phyloP scores from a whole-genome alignment of 2,888 invertebrate species.

The Andrena praecox region DNA sequence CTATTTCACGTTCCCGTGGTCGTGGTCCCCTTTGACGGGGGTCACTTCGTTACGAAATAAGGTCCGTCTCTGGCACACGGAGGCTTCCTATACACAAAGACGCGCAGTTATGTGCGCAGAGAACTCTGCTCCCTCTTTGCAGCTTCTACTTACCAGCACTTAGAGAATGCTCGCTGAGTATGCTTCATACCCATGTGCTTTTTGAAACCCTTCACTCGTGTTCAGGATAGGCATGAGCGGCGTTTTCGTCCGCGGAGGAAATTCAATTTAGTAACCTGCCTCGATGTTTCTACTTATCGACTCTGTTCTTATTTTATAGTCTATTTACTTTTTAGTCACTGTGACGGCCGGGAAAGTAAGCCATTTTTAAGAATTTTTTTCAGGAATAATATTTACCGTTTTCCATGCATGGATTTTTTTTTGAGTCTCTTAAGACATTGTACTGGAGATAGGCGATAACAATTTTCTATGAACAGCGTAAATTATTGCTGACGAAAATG shows the following conservation, averaged over 20 bases:
- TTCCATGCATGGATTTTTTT: background rate
- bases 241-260: conserved; percentile 44
- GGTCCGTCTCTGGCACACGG: conserved; percentile 40
- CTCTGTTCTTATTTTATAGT: no score
- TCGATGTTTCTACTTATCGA: background rate
- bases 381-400: no score
- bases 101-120: conserved; percentile 29
- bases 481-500: conserved; percentile 29
- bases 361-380: no score
- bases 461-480: no score
- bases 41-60: conserved; percentile 62
- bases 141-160: conserved; percentile 64
- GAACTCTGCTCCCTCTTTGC: conserved; percentile 48
- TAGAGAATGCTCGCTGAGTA: conserved; percentile 59
- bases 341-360: no score
- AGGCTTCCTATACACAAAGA: conserved; percentile 31
- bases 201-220: conserved; percentile 54
- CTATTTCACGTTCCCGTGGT: conserved; percentile 46
- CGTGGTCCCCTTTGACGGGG: conserved; percentile 56
- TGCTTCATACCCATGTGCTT: conserved; percentile 53
- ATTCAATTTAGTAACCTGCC: conserved; percentile 59
- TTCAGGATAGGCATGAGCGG: conserved; percentile 47
- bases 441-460: no score
- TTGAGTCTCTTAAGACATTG: no score
- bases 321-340: no score